Conservation (phyloP, 2,113 vertebrate species). For the Sylvilagus bachmani region DNA sequence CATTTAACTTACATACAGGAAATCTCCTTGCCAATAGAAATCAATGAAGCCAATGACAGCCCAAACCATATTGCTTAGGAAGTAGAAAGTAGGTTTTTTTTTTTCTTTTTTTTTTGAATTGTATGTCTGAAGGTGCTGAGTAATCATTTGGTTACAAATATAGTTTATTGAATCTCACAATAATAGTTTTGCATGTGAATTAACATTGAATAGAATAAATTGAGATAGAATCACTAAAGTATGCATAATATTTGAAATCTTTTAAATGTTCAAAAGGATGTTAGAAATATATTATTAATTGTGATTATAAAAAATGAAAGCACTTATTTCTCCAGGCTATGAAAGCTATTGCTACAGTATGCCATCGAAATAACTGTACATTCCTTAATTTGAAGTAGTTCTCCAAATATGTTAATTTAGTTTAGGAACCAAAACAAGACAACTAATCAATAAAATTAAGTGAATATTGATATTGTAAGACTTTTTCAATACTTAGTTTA, state of each 20-base stretch:
- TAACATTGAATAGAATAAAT: conserved; percentile 19
- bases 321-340: not conserved
- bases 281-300: conserved; percentile 2
- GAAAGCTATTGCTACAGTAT: not conserved
- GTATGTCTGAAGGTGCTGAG: no score
- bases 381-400: conserved; percentile 74
- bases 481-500: conserved; percentile 83
- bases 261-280: not conserved
- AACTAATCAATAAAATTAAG: conserved; percentile 86
- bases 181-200: not conserved
- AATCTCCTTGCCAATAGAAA: not conserved
- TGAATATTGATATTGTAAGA: conserved; percentile 84
- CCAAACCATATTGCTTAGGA: not conserved
- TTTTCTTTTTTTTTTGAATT: no score
- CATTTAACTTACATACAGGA: fast-evolving
- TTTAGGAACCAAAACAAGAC: conserved; percentile 72
- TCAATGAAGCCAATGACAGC: fast-evolving
- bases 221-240: not conserved
- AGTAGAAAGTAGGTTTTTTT: not conserved
- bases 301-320: not conserved
- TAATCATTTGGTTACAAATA: no score
- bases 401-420: conserved; percentile 76
- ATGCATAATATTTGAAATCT: not conserved
- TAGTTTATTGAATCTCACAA: not conserved
- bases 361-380: conserved; percentile 69